These are phyloP conservation scores for Bombus huntii DNA, from an alignment of 1,140 invertebrate genomes.

Conservation along the genomic window DNA sequence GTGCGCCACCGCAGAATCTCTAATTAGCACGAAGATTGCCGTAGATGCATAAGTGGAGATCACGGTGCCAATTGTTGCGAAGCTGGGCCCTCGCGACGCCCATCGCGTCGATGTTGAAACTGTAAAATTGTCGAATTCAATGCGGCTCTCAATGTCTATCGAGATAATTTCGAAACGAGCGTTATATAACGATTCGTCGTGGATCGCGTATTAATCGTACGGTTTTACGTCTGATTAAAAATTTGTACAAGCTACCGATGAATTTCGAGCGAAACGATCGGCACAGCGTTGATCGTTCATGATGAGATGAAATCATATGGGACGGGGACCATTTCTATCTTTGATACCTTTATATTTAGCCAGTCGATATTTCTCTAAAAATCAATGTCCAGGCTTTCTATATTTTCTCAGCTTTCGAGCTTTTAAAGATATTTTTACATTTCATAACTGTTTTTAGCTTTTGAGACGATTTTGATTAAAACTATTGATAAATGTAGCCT, in stretches of 20 bases:
- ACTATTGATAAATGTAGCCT: too few relatives aligned
- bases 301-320: too few relatives aligned
- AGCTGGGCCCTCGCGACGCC: slow-evolving; percentile 19
- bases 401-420: neutral
- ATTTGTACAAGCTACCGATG: neutral
- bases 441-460: neutral
- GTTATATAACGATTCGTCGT: neutral
- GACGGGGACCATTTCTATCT: neutral
- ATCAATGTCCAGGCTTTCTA: neutral
- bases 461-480: neutral
- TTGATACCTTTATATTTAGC: too few relatives aligned
- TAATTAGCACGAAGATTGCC: slow-evolving; percentile 62
- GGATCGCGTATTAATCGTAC: neutral
- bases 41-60: slow-evolving; percentile 54
- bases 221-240: too few relatives aligned
- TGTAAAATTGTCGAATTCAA: slow-evolving; percentile 18
- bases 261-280: neutral
- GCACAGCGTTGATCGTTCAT: too few relatives aligned
- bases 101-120: slow-evolving; percentile 29
- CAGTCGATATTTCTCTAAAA: neutral
- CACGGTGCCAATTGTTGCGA: slow-evolving; percentile 65
- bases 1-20: slow-evolving; percentile 23
- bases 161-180: slow-evolving; percentile 6
- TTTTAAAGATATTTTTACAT: neutral
- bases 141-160: neutral